phyloP scores from a whole-genome alignment of 2,888 invertebrate genomes.

The Biston stratarius region DNA sequence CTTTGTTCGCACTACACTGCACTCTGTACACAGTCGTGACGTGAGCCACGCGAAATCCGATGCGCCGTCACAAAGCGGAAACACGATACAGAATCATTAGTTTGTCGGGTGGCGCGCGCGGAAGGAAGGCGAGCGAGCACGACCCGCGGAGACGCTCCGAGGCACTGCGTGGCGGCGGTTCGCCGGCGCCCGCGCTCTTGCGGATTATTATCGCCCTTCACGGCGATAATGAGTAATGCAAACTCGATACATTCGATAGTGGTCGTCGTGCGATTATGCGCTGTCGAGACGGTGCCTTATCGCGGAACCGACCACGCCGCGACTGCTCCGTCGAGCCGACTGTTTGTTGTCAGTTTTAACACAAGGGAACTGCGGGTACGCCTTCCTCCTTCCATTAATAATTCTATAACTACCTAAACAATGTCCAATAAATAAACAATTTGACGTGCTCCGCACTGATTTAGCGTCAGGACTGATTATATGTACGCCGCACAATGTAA shows the following conservation, averaged over 20 bases:
- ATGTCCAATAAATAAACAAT: constrained; percentile 72
- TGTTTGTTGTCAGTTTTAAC: constrained; percentile 58
- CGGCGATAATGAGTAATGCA: constrained; percentile 74
- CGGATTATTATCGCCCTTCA: constrained; percentile 74
- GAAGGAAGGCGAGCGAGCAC: constrained; percentile 55
- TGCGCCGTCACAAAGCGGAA: constrained; percentile 60
- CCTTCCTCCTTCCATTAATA: constrained; percentile 62
- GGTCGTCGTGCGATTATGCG: constrained; percentile 60
- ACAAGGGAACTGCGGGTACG: constrained; percentile 66
- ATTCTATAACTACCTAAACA: constrained; percentile 67
- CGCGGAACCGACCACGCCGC: constrained; percentile 65
- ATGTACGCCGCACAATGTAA: constrained; percentile 45
- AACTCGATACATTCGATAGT: constrained; percentile 68
- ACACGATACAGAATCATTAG: constrained; percentile 48
- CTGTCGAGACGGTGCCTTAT: constrained; percentile 69
- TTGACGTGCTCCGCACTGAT: constrained; percentile 65
- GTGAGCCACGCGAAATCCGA: constrained; percentile 53
- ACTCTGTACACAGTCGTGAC: constrained; percentile 52
- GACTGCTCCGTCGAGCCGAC: constrained; percentile 62
- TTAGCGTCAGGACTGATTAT: constrained; percentile 49
- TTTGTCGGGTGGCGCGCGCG: constrained; percentile 24
- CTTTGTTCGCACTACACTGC: constrained; percentile 58
- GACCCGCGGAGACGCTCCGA: constrained; percentile 23
- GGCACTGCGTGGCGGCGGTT: constrained; percentile 43
- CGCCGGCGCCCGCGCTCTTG: constrained; percentile 60